phyloP scores from a whole-genome alignment of 2,113 vertebrate species.

The Cacatua alba region DNA sequence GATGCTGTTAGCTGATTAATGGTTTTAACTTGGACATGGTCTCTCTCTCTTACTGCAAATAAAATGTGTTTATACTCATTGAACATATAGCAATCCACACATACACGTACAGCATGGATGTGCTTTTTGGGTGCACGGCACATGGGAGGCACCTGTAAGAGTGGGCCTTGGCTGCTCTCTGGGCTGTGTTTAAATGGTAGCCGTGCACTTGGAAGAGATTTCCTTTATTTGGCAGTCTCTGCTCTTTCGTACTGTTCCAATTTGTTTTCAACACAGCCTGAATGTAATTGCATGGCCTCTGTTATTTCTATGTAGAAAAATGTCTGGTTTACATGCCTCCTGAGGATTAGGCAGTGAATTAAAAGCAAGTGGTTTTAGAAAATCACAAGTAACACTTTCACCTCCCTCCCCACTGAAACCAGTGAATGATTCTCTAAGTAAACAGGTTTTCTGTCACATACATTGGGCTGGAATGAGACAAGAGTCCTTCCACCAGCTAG shows the following conservation, averaged over 20 bases:
- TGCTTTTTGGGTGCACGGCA: not conserved
- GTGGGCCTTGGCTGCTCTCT: not conserved
- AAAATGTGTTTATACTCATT: not conserved
- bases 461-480: not conserved
- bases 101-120: not conserved
- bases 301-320: constrained; percentile 40
- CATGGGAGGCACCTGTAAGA: not conserved
- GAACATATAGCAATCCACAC: not conserved
- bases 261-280: constrained; percentile 41
- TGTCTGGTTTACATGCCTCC: constrained; percentile 39
- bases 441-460: constrained; percentile 10
- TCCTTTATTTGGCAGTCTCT: constrained; percentile 26
- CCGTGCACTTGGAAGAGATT: constrained; percentile 2
- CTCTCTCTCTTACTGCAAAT: not conserved
- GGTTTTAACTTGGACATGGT: not conserved
- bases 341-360: constrained; percentile 58
- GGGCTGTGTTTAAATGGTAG: not conserved
- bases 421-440: constrained; percentile 4
- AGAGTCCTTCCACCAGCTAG: not conserved
- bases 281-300: constrained; percentile 22
- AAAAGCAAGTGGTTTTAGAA: constrained; percentile 53
- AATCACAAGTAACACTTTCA: constrained; percentile 31
- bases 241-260: not conserved
- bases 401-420: constrained; percentile 22
- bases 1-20: constrained; percentile 13